Percentiles rank a stretch among this genome's conserved stretches.
Evolutionary conservation across 2,113 vertebrate genomes (phyloP).

Genomic region (Muntiacus reevesi): DNA sequence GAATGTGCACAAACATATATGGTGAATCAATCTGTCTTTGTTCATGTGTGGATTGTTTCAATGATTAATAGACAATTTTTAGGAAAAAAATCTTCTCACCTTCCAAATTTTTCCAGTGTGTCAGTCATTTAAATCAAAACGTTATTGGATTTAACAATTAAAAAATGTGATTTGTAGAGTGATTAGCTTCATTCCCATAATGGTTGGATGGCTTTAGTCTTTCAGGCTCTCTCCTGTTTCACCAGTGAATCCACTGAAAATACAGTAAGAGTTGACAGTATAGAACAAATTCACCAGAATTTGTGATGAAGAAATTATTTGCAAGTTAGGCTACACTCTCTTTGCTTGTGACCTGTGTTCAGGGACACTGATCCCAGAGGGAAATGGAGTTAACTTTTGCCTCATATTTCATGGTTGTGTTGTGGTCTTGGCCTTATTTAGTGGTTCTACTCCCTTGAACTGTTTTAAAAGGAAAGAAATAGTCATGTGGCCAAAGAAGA

Average conservation of each 20-base stretch:
- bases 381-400: not conserved
- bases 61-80: not conserved
- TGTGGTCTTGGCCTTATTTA: not conserved
- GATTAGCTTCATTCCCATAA: not conserved
- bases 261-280: not conserved
- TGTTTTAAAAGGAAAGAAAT: constrained; percentile 19
- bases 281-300: not conserved
- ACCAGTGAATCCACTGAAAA: not conserved
- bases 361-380: not conserved
- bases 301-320: constrained; percentile 20
- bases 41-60: not conserved
- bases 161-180: not conserved
- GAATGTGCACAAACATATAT: not conserved
- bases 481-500: not conserved
- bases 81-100: not conserved
- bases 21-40: not conserved
- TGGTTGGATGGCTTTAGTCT: not conserved
- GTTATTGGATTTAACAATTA: not conserved
- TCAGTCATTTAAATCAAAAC: not conserved
- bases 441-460: not conserved
- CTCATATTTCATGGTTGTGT: not conserved
- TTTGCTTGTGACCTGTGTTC: not conserved
- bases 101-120: not conserved
- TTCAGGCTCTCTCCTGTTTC: not conserved
- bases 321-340: not conserved